Evolutionary conservation across 2,888 invertebrate species (phyloP).

Genomic region (Limenitis camilla): DNA sequence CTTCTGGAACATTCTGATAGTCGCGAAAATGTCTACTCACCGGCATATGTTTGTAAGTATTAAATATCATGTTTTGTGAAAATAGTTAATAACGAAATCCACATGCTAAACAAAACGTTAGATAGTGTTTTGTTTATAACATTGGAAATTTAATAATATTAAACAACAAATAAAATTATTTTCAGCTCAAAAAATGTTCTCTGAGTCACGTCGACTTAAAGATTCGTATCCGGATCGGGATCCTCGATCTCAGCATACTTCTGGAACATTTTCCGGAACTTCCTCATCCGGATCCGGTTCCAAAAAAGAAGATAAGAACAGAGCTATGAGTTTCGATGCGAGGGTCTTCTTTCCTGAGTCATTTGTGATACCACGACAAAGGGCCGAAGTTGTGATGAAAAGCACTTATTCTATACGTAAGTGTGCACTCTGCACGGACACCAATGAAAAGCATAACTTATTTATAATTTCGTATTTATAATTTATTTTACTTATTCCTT

Average conservation of each 20-base stretch:
- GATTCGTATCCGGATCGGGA: slow-evolving; percentile 53
- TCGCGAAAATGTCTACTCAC: slow-evolving; percentile 79
- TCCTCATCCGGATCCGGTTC: slow-evolving; percentile 70
- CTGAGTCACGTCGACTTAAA: slow-evolving; percentile 51
- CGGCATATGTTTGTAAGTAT: slow-evolving; percentile 59
- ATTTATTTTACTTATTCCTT: background rate
- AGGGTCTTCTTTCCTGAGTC: slow-evolving; percentile 71
- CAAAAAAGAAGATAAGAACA: slow-evolving; percentile 51
- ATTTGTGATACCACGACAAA: slow-evolving; percentile 63
- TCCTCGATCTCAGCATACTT: slow-evolving; percentile 53
- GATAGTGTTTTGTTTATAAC: background rate
- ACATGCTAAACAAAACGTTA: too few relatives aligned
- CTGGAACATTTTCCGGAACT: slow-evolving; percentile 61
- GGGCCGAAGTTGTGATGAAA: slow-evolving; percentile 56
- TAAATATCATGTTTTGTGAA: background rate
- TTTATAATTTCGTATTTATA: background rate
- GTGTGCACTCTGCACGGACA: slow-evolving; percentile 27
- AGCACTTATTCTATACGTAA: slow-evolving; percentile 60
- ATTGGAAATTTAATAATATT: background rate
- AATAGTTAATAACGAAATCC: background rate
- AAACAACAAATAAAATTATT: slow-evolving; percentile 11
- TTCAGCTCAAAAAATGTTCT: slow-evolving; percentile 63
- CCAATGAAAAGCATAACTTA: background rate
- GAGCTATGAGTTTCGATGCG: slow-evolving; percentile 61
- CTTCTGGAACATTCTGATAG: slow-evolving; percentile 83